A percentile compares a stretch with the other conserved stretches of the same genome.
Conservation (phyloP, 1,140 invertebrate genomes). For the Nasonia vitripennis region DNA sequence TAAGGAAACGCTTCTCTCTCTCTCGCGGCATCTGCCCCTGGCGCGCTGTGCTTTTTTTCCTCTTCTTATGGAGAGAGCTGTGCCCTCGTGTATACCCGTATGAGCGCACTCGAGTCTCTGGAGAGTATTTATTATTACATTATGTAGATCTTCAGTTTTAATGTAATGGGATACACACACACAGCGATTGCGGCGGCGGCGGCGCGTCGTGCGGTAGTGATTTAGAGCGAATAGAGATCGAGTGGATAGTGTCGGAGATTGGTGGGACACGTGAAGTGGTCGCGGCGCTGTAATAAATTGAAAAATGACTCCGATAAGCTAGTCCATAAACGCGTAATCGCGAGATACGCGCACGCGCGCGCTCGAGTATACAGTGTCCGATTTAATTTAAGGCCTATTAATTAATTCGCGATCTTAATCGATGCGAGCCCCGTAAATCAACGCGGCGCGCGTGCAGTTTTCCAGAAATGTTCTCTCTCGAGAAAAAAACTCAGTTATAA, state of each 20-base stretch:
- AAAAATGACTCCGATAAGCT: not conserved
- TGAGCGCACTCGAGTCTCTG: not conserved
- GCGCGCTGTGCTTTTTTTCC: not conserved
- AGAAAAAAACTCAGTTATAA: not conserved
- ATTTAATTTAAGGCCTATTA: not conserved
- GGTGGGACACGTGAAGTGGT: not conserved
- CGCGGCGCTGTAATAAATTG: not conserved
- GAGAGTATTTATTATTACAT: not conserved
- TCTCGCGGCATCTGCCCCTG: not conserved
- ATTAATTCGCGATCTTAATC: slow-evolving; percentile 1
- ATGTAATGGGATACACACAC: not conserved
- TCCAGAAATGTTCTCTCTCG: not conserved
- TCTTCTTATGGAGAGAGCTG: not conserved
- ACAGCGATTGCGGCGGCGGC: not conserved
- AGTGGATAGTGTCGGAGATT: not conserved
- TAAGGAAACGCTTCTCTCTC: not conserved
- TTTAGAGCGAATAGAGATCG: not conserved
- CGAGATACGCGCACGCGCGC: not conserved
- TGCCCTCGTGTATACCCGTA: not conserved
- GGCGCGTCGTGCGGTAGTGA: too few species aligned
- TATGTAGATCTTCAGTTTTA: not conserved
- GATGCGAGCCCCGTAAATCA: not conserved
- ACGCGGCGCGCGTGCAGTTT: not conserved
- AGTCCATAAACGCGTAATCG: not conserved
- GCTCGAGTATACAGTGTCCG: not conserved